phyloP scores from a whole-genome alignment of 2,888 invertebrate species.

The Calameuta pallipes region DNA sequence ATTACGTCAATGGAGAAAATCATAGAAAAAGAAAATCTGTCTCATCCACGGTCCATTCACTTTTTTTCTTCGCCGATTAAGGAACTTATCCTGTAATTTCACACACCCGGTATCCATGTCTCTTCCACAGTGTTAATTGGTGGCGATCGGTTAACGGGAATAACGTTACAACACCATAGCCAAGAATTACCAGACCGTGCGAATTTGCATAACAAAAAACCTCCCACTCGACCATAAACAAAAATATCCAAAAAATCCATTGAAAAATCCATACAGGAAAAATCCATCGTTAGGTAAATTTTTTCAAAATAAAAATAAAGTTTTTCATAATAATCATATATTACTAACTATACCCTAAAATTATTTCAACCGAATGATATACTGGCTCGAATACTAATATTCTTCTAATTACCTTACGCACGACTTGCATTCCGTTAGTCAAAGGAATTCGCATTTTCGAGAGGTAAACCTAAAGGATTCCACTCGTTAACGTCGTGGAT shows the following conservation, averaged over 20 bases:
- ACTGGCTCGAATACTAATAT: neutral
- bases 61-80: neutral
- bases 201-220: neutral
- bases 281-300: neutral
- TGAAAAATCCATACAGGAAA: neutral
- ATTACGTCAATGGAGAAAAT: neutral
- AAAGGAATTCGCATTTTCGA: neutral
- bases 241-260: neutral
- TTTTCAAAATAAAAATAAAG: neutral
- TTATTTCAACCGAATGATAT: neutral
- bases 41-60: neutral
- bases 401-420: neutral
- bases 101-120: neutral
- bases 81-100: neutral
- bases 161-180: neutral
- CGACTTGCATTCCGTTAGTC: neutral
- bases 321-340: neutral
- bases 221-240: neutral
- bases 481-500: neutral
- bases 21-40: neutral
- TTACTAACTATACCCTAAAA: neutral
- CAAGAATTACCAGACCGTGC: neutral
- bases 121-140: neutral
- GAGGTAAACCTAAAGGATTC: neutral
- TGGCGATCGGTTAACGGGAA: neutral